Evolutionary conservation across 2,888 invertebrate genomes (phyloP).

Genomic region (Caenorhabditis drosophilae): DNA sequence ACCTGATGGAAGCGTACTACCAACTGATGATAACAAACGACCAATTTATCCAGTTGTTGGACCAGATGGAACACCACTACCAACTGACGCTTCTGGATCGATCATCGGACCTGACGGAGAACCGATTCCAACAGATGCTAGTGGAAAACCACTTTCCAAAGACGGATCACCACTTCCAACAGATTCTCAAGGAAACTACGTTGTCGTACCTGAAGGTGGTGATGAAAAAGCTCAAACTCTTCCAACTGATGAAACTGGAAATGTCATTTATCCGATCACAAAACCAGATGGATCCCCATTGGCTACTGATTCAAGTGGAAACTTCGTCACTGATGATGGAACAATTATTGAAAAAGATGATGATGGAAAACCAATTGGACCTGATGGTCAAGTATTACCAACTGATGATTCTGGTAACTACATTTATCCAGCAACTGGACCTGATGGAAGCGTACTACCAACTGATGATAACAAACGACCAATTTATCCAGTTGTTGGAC

Average conservation of each 20-base stretch:
- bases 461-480: slow-evolving; percentile 29
- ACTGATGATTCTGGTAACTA: slow-evolving; percentile 43
- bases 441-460: slow-evolving; percentile 32
- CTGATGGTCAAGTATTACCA: slow-evolving; percentile 35
- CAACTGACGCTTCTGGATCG: slow-evolving; percentile 45
- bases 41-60: slow-evolving; percentile 27
- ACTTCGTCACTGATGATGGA: slow-evolving; percentile 24
- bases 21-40: slow-evolving; percentile 19
- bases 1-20: slow-evolving; percentile 24
- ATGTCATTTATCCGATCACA: slow-evolving; percentile 31
- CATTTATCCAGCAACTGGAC: slow-evolving; percentile 22
- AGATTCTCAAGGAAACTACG: slow-evolving; percentile 35
- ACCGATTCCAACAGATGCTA: slow-evolving; percentile 38
- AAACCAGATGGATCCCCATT: slow-evolving; percentile 40
- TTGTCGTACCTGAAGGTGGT: slow-evolving; percentile 16
- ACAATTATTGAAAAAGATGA: slow-evolving; percentile 22
- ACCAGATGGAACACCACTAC: slow-evolving; percentile 55
- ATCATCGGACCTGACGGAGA: slow-evolving; percentile 34
- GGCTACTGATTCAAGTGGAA: slow-evolving; percentile 25
- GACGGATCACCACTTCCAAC: slow-evolving; percentile 47
- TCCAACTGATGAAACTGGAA: slow-evolving; percentile 40
- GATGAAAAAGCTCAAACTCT: slow-evolving; percentile 8
- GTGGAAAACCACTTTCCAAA: slow-evolving; percentile 27
- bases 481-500: slow-evolving; percentile 26
- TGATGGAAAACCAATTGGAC: slow-evolving; percentile 38